Percentiles rank a stretch among this genome's conserved stretches.
phyloP scores from a whole-genome alignment of 2,113 vertebrate species.

The Echinops telfairi region DNA sequence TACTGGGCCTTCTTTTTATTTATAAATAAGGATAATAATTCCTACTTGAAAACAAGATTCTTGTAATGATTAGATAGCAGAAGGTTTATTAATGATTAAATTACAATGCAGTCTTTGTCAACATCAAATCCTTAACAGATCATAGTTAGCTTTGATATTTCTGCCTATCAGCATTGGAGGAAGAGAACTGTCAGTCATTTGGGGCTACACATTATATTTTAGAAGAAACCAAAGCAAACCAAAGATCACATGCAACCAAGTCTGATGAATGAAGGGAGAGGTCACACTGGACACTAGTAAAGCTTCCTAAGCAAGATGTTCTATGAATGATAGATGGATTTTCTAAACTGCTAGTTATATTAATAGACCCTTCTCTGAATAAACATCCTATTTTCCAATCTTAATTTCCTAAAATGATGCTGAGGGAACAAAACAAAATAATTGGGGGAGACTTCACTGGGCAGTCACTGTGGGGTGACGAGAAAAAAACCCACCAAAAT shows the following conservation, averaged over 20 bases:
- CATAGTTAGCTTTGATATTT: neutral
- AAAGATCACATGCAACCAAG: neutral
- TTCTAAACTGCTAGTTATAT: neutral
- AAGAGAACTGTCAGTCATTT: conserved; percentile 29
- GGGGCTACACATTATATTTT: neutral
- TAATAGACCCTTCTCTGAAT: conserved; percentile 47
- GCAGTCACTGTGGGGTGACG: no score
- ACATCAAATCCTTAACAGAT: neutral
- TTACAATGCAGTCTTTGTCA: neutral
- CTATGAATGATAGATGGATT: neutral
- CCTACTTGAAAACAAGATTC: neutral
- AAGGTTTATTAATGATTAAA: neutral
- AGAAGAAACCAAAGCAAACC: neutral
- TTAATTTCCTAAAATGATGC: conserved; percentile 27
- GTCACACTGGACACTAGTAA: no score
- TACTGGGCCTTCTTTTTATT: neutral
- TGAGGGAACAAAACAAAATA: conserved; percentile 18
- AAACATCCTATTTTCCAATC: conserved; percentile 49
- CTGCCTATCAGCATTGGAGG: neutral
- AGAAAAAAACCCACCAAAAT: no score
- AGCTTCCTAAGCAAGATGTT: neutral
- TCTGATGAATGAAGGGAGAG: neutral
- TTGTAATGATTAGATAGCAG: neutral
- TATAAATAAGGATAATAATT: neutral
- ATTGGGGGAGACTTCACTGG: no score